phyloP scores from a whole-genome alignment of 2,797 vertebrate genomes.

The Cyprinodon diabolis region DNA sequence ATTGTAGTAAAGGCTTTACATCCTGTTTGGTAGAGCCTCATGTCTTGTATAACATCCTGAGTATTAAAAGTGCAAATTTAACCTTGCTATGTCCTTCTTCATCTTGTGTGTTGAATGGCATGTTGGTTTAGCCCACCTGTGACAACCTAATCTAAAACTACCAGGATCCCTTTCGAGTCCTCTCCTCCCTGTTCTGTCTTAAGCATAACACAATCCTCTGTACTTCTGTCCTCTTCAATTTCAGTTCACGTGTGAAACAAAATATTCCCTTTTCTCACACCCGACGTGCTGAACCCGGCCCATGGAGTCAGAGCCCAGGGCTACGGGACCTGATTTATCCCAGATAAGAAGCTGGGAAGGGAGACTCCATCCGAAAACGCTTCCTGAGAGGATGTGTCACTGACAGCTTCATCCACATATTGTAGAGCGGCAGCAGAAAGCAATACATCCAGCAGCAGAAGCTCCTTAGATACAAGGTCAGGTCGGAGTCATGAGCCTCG shows the following conservation, averaged over 20 bases:
- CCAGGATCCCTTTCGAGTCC: slow-evolving; percentile 46
- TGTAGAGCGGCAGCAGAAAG: slow-evolving; percentile 36
- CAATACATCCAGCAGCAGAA: slow-evolving; percentile 33
- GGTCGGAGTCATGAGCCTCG: slow-evolving; percentile 47
- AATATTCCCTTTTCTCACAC: slow-evolving; percentile 50
- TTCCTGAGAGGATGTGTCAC: slow-evolving; percentile 68
- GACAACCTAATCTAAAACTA: slow-evolving; percentile 59
- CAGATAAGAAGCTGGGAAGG: slow-evolving; percentile 52
- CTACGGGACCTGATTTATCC: slow-evolving; percentile 60
- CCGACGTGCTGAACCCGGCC: slow-evolving; percentile 15
- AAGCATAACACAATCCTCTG: background rate
- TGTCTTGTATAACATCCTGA: slow-evolving; percentile 34
- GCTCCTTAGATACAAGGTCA: slow-evolving; percentile 35
- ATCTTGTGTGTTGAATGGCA: slow-evolving; percentile 23
- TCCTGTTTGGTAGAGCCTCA: slow-evolving; percentile 38
- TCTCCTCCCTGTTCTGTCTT: slow-evolving; percentile 31
- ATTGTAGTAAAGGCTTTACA: slow-evolving; percentile 15
- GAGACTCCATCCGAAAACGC: slow-evolving; percentile 37
- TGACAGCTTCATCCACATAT: slow-evolving; percentile 66
- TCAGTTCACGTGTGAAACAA: slow-evolving; percentile 4
- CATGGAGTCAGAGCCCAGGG: slow-evolving; percentile 16
- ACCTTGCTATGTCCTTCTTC: slow-evolving; percentile 12
- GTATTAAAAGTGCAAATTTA: slow-evolving; percentile 18
- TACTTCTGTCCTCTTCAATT: background rate
- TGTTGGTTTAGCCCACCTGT: slow-evolving; percentile 62